These are phyloP conservation scores for Leuciscus idus DNA, from an alignment of 2,113 vertebrate species.

Conservation along the genomic window DNA sequence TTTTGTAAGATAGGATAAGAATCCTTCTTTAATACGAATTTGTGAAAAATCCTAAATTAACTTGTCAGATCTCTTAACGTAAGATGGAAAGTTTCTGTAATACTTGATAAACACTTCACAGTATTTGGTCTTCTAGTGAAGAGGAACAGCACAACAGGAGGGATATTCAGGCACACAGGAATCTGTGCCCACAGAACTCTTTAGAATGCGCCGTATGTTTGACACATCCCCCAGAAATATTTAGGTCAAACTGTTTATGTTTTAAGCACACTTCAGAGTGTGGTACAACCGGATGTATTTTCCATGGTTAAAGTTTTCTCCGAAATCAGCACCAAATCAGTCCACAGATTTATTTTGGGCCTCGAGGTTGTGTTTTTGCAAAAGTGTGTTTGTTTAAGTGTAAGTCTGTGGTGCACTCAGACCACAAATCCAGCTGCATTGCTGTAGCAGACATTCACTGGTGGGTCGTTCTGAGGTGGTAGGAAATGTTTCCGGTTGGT, in stretches of 20 bases:
- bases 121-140: neutral
- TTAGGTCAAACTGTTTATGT: neutral
- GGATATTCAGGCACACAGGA: neutral
- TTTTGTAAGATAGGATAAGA: no score
- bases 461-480: neutral
- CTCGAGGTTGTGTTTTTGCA: neutral
- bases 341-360: neutral
- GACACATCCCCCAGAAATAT: neutral
- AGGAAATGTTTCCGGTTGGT: constrained; percentile 43
- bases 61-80: no score
- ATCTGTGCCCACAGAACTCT: neutral
- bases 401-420: no score
- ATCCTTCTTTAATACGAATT: no score
- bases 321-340: neutral
- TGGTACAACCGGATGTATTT: neutral
- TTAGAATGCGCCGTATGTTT: neutral
- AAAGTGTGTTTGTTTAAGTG: neutral
- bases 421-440: neutral
- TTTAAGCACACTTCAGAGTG: neutral
- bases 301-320: neutral
- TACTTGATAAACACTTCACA: neutral
- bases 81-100: neutral
- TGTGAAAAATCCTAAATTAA: no score
- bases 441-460: neutral
- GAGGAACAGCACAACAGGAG: neutral